Evolutionary conservation across 2,888 invertebrate genomes (phyloP), one percentile per base, ranked within the genome.

Genomic region (Drosophila diplacantha): DNA sequence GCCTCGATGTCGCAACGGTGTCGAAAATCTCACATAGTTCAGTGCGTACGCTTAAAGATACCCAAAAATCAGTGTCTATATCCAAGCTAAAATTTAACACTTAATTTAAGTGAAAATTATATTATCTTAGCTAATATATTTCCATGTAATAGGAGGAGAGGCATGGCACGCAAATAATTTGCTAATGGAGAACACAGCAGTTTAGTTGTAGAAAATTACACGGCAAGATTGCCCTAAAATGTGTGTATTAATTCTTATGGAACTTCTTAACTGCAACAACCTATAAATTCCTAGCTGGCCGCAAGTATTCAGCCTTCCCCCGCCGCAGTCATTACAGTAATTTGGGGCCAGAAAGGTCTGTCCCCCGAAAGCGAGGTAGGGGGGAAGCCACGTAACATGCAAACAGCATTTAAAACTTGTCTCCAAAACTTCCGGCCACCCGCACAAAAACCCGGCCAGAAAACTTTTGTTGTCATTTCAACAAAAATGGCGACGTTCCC

Each of bases 341-440:
- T 58, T 58, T 58, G 74, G 65, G 78, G 73, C 77, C 64, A 74
- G 69, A 74, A 47, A 58, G 64, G 65, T 75, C 72, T 58, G 58
- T 75, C 2, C 2, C 35, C 35, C 49, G 5, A 37, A 16, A 9
- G 16, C 18, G 43, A 34, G 61, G 37, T 46, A 47, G 47, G 32
- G 56, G 51, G 32, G 20, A 60, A 73, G 64, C 73, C 75, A 60
- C 69, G 71, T 62, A 73, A 85, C 85, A 84, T 84, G 84, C 83
- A 85, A 85, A 84, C 82, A 79, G 74, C 78, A 83, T 85, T 85
- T 81, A 83, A 83, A 84, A 84, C 77, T 81, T 83, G 72, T 73
- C 68, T 49, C 50, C 43, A 51, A 63, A 65, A 63, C 56, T 63
- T 63, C 50, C 60, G 43, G 41, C 31, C 35, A 37, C 41, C 54